Conservation (phyloP, 2,113 vertebrate genomes). For the Andinoacara biseriatus region DNA sequence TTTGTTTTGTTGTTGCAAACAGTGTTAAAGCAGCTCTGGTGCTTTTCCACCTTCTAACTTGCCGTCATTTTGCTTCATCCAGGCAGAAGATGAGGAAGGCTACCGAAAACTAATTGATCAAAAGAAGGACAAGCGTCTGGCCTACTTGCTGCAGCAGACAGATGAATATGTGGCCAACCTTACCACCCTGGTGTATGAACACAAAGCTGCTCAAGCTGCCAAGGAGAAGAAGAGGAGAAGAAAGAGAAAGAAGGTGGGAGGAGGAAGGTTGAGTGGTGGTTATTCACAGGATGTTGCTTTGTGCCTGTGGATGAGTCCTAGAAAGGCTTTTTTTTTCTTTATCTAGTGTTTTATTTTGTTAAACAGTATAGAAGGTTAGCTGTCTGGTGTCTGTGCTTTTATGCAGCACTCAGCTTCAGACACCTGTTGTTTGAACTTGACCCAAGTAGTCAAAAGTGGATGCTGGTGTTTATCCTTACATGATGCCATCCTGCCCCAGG, state of each 20-base stretch:
- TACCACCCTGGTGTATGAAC: conserved; percentile 95
- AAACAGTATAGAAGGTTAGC: background rate
- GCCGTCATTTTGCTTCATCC: background rate
- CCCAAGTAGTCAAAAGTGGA: background rate
- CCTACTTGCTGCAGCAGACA: conserved; percentile 95
- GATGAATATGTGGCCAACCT: conserved; percentile 98
- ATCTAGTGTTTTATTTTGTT: background rate
- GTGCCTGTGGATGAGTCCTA: background rate
- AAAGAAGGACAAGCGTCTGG: conserved; percentile 96
- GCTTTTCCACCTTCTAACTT: background rate
- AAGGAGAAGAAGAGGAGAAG: conserved; percentile 96
- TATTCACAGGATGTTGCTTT: background rate
- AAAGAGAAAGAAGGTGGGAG: conserved; percentile 87
- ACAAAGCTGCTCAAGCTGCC: conserved; percentile 97
- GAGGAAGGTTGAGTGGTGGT: background rate
- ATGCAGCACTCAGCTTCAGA: background rate
- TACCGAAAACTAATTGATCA: conserved; percentile 98
- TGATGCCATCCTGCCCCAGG: background rate
- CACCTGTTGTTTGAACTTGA: no score
- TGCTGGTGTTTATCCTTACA: background rate
- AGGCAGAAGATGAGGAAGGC: conserved; percentile 99
- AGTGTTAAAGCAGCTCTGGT: background rate
- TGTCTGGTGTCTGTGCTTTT: background rate
- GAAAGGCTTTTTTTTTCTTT: no score
- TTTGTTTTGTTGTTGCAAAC: no score